Conservation (phyloP, 2,888 invertebrate species). For the Cynaeus angustus region DNA sequence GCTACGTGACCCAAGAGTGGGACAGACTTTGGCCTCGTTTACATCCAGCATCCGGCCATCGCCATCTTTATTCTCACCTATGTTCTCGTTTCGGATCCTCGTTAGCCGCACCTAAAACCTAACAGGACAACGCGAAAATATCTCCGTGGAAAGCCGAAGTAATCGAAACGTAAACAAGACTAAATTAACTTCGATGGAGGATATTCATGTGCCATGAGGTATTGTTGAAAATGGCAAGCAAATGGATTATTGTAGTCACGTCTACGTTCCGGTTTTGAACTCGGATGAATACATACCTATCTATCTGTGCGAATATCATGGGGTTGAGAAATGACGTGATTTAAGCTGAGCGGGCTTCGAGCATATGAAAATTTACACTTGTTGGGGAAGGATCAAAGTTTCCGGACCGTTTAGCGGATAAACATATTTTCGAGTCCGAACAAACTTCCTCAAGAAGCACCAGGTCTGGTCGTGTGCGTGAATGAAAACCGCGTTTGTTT, state of each 20-base stretch:
- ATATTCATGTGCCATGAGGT: constrained; percentile 29
- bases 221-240: constrained; percentile 39
- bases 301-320: constrained; percentile 34
- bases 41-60: constrained; percentile 43
- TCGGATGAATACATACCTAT: constrained; percentile 33
- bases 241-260: constrained; percentile 44
- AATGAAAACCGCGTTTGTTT: no score
- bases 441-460: no score
- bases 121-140: background rate
- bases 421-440: background rate
- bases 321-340: constrained; percentile 10
- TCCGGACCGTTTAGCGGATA: background rate
- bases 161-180: constrained; percentile 30
- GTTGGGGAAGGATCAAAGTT: background rate
- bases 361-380: constrained; percentile 15
- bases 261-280: constrained; percentile 34
- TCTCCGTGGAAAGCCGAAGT: constrained; percentile 4
- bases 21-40: constrained; percentile 51
- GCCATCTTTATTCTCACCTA: constrained; percentile 27
- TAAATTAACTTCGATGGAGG: constrained; percentile 20
- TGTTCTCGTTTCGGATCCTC: constrained; percentile 27
- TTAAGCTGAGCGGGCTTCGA: constrained; percentile 8
- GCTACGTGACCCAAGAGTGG: constrained; percentile 59
- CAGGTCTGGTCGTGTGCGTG: no score
- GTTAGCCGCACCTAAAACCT: background rate